phyloP scores from a whole-genome alignment of 2,113 vertebrate genomes.

The Merops nubicus region DNA sequence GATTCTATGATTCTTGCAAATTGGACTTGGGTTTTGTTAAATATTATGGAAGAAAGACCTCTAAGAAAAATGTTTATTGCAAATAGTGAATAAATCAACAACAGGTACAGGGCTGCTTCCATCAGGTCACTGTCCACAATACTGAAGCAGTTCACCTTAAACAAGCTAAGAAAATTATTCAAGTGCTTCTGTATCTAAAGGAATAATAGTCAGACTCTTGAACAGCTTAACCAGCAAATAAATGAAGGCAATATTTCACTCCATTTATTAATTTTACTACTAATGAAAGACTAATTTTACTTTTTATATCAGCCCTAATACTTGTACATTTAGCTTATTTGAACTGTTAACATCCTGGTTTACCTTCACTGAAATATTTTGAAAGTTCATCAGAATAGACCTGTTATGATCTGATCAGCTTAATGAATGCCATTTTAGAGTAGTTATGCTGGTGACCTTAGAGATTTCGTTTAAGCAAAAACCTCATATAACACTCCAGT shows the following conservation, averaged over 20 bases:
- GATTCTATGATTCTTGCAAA: not conserved
- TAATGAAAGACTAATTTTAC: not conserved
- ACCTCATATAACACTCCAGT: not conserved
- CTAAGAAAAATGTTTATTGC: not conserved
- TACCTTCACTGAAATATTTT: not conserved
- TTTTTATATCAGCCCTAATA: not conserved
- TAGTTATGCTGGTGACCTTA: not conserved
- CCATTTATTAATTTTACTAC: not conserved
- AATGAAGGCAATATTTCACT: not conserved
- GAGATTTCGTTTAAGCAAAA: not conserved
- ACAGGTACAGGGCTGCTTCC: not conserved
- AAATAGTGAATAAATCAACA: not conserved
- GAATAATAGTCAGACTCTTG: not conserved
- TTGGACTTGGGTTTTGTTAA: rapidly evolving
- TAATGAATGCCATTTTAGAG: not conserved
- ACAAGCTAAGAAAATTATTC: not conserved
- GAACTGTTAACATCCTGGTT: not conserved
- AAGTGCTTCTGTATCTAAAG: not conserved
- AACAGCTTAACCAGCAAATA: not conserved
- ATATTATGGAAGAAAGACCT: not conserved
- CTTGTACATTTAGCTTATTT: not conserved
- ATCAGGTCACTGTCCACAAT: not conserved
- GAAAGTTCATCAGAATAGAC: not conserved
- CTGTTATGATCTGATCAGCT: not conserved
- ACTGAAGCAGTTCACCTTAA: not conserved